Conservation (phyloP, 2,888 invertebrate genomes). For the Thumatha senex region DNA sequence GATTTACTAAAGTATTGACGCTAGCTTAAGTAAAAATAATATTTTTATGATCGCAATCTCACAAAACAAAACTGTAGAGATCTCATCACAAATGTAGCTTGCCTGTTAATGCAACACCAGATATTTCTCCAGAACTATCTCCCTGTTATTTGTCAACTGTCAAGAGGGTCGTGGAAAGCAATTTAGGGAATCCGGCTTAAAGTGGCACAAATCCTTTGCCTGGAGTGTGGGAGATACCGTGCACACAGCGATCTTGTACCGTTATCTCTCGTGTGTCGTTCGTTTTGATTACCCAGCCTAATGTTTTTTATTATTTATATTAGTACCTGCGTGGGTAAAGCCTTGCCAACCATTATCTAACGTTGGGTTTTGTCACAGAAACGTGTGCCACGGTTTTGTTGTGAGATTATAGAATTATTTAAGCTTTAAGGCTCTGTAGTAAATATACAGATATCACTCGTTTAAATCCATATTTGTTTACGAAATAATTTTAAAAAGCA, state of each 20-base stretch:
- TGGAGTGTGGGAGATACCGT: slow-evolving; percentile 4
- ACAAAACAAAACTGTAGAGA: background rate
- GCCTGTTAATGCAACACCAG: background rate
- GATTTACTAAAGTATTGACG: no score
- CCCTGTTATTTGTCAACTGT: background rate
- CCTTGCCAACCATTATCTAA: background rate
- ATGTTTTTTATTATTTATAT: slow-evolving; percentile 12
- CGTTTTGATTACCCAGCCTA: slow-evolving; percentile 59
- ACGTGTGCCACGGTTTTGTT: background rate
- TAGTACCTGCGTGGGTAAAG: slow-evolving; percentile 1
- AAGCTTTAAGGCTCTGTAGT: background rate
- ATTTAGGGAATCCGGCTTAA: background rate
- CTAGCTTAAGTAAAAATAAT: no score
- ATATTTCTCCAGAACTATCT: background rate
- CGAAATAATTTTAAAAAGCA: no score
- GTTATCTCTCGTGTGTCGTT: slow-evolving; percentile 57
- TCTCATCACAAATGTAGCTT: background rate
- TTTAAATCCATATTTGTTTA: background rate
- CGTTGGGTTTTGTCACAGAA: background rate
- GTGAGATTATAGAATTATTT: background rate
- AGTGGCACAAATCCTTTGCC: background rate
- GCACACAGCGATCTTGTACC: slow-evolving; percentile 11
- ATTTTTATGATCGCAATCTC: no score
- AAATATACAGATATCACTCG: background rate
- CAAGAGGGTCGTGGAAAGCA: background rate